A percentile compares a stretch with the other conserved stretches of the same genome.
Evolutionary conservation across 64 coral and sea anemone genomes (phyloP).

Genomic region (Exaiptasia diaphana): DNA sequence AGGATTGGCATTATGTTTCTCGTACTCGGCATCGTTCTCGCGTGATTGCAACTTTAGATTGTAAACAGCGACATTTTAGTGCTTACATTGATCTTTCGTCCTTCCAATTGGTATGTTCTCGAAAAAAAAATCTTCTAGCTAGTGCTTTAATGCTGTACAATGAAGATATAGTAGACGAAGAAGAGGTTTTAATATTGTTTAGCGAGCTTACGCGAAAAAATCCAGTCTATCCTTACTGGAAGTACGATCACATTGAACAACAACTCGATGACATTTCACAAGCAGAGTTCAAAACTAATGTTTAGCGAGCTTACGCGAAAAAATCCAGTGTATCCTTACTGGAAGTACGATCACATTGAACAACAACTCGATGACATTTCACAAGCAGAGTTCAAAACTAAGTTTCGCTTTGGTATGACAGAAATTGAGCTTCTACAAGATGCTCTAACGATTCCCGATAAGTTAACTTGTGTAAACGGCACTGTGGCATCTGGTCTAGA

Average conservation of each 20-base stretch:
- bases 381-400: not conserved
- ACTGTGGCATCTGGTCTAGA: slow-evolving; percentile 59
- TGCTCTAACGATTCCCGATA: slow-evolving; percentile 24
- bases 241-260: slow-evolving; percentile 12
- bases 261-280: not conserved
- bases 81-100: not conserved
- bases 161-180: slow-evolving; percentile 40
- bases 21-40: slow-evolving; percentile 3
- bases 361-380: slow-evolving; percentile 20
- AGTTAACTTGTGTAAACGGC: slow-evolving; percentile 48
- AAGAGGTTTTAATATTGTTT: slow-evolving; percentile 6
- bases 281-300: not conserved
- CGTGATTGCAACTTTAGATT: slow-evolving; percentile 43
- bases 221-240: slow-evolving; percentile 19
- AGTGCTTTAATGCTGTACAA: not conserved
- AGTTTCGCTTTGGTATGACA: slow-evolving; percentile 18
- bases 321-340: slow-evolving; percentile 7
- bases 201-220: slow-evolving; percentile 19
- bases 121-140: slow-evolving; percentile 33
- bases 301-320: not conserved
- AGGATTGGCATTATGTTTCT: not conserved
- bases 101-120: slow-evolving; percentile 14
- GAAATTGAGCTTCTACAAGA: slow-evolving; percentile 31
- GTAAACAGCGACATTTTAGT: slow-evolving; percentile 26
- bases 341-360: slow-evolving; percentile 1